These are phyloP conservation scores for Xiphias gladius DNA, from an alignment of 2,113 vertebrate genomes.

Conservation along the genomic window DNA sequence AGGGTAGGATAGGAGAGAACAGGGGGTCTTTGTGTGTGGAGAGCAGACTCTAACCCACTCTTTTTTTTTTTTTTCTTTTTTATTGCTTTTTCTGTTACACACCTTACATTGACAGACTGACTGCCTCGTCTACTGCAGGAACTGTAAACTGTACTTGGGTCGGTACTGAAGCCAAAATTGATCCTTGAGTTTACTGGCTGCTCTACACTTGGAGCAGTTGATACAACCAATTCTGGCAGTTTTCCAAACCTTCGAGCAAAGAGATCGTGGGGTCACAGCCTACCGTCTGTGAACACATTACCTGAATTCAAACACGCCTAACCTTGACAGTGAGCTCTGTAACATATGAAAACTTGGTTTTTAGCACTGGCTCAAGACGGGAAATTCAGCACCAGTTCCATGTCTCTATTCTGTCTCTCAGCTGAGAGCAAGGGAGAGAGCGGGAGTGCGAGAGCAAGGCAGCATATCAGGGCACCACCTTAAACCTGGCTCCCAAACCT, in stretches of 20 bases:
- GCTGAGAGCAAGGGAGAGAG: constrained; percentile 7
- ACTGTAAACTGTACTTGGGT: background rate
- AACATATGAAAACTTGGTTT: constrained; percentile 32
- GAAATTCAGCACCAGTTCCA: constrained; percentile 29
- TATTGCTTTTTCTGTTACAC: constrained; percentile 24
- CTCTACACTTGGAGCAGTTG: background rate
- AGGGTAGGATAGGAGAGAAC: constrained; percentile 62
- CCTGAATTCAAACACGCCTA: background rate
- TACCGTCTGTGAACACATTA: background rate
- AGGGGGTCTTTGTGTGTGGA: constrained; percentile 77
- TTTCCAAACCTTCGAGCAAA: background rate
- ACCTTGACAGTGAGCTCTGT: constrained; percentile 10
- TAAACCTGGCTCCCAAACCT: constrained; percentile 63
- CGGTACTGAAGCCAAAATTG: background rate
- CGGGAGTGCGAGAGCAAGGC: constrained; percentile 15
- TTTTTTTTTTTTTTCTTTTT: too few relatives aligned
- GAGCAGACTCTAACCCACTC: constrained; percentile 36
- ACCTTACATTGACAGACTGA: constrained; percentile 1
- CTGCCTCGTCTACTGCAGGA: constrained; percentile 12
- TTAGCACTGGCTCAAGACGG: constrained; percentile 10
- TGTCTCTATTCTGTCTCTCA: constrained; percentile 34
- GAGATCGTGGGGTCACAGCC: background rate
- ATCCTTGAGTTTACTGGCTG: constrained; percentile 2
- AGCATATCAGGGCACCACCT: constrained; percentile 49
- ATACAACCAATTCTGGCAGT: background rate